A percentile compares a stretch with the other conserved stretches of the same genome.
Evolutionary conservation across 2,888 invertebrate species (phyloP).

Genomic region (Dichetophora obliterata): DNA sequence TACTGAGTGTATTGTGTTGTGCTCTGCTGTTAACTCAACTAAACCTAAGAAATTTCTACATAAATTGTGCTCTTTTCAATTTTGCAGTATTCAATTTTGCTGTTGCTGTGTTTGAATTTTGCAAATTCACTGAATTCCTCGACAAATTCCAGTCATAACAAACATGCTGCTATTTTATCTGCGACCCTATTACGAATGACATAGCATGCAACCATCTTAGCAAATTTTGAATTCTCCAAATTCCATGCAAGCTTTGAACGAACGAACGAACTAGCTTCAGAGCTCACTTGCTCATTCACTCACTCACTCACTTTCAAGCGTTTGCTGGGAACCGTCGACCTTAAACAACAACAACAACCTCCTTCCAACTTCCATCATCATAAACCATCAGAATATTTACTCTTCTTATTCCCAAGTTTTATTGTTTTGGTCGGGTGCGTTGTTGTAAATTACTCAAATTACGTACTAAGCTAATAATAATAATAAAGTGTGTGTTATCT

Average conservation of each 20-base stretch:
- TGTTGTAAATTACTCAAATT: too few relatives aligned
- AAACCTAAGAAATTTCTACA: too few relatives aligned
- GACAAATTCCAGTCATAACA: constrained; percentile 59
- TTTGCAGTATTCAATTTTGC: constrained; percentile 2
- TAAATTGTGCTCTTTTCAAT: not conserved
- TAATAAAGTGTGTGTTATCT: too few relatives aligned
- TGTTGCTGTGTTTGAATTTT: constrained; percentile 1
- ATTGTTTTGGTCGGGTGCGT: too few relatives aligned
- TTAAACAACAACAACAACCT: not conserved
- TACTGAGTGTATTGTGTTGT: not conserved
- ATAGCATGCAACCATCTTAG: constrained; percentile 66
- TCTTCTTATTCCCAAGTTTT: too few relatives aligned
- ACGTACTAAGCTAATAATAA: too few relatives aligned
- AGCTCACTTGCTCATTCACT: too few relatives aligned
- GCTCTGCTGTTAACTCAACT: too few relatives aligned
- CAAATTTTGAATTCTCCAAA: constrained; percentile 66
- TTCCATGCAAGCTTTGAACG: constrained; percentile 46
- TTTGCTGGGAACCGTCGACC: not conserved
- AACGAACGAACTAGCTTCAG: not conserved
- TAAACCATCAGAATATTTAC: not conserved
- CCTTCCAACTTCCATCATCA: not conserved
- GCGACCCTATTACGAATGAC: constrained; percentile 64
- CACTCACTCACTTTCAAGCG: not conserved
- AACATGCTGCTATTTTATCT: constrained; percentile 47
- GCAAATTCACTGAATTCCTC: constrained; percentile 35